These are phyloP conservation scores for Tragelaphus imberbis DNA, from an alignment of 2,113 vertebrate genomes.

Conservation along the genomic window DNA sequence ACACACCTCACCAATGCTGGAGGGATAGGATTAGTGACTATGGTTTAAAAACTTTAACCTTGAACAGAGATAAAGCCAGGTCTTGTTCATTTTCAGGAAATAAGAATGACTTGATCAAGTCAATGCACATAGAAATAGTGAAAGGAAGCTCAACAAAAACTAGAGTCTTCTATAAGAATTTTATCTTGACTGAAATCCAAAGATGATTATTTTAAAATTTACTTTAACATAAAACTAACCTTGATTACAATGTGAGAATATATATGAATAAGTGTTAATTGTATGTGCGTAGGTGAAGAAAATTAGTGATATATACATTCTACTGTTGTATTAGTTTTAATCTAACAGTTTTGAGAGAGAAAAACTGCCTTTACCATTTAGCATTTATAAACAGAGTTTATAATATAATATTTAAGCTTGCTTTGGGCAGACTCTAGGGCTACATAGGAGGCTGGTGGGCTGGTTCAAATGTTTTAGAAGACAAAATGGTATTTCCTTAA, in stretches of 20 bases:
- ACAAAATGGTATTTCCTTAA: not conserved
- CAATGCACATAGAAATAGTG: not conserved
- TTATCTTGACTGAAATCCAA: not conserved
- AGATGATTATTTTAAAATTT: not conserved
- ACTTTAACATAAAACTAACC: not conserved
- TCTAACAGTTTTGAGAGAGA: not conserved
- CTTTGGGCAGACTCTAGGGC: not conserved
- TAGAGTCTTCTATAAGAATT: not conserved
- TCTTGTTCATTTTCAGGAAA: not conserved
- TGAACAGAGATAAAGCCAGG: not conserved
- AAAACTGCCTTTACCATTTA: not conserved
- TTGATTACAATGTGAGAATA: not conserved
- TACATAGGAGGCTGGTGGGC: not conserved
- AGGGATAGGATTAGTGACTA: not conserved
- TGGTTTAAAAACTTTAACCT: not conserved
- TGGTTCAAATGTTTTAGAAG: not conserved
- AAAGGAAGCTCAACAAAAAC: not conserved
- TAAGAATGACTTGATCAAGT: not conserved
- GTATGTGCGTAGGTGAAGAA: not conserved
- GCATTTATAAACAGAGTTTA: not conserved
- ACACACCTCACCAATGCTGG: not conserved
- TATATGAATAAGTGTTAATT: not conserved
- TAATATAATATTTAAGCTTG: not conserved
- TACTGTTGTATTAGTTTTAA: not conserved
- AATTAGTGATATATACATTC: not conserved